Base-by-base conservation (phyloP, 2,113 vertebrate genomes). In the Sceloporus undulatus region DNA sequence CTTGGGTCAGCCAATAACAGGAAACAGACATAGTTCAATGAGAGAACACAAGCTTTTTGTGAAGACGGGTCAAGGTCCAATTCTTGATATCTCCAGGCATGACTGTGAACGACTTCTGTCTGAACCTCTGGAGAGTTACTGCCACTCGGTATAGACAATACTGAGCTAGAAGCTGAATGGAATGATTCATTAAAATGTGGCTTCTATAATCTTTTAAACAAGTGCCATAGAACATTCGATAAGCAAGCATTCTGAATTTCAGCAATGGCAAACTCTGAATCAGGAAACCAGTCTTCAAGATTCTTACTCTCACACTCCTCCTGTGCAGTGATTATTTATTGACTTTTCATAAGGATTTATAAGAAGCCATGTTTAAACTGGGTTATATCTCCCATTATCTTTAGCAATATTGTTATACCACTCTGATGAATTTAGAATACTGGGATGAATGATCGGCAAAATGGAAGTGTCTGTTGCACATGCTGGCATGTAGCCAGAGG, bases 331-430 rank as follows among this genome's bases (percentile, higher is more conserved):
- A 19, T 75, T 88, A 48, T 56, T 85, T 90, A 25, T 77, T 56
- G 14, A 2, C 29, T 25, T 82, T 73, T 82, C 34, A 71, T 75
- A 88, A 90, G 76, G 16, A 2, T 38, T 93, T 91, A 3, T 25
- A 79, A 38, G 77, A 85, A 56, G 27, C 54, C 74, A 21, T 85
- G 62, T 83, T 90, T 81, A 88, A 62, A 62, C 38, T 38, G 76
- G 56, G 70, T 54, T 7, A 80, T 38, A 71, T 70, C 21, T 86
- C 0, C 82, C 78, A 34, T 74, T 84, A 29, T 9, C 48, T 5
- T 90, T 62, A 23, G 1, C 68, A 16, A 1, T 48, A 13, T 0
- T 13, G n/a, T 34, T 40, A 29, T 1, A 21, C 34, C 90, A 56
- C 54, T n/a, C 74, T 34, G 23, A 83, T 14, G 2, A 52, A 9